Evolutionary conservation across 2,113 vertebrate genomes (phyloP).

Genomic region (Cervus canadensis): DNA sequence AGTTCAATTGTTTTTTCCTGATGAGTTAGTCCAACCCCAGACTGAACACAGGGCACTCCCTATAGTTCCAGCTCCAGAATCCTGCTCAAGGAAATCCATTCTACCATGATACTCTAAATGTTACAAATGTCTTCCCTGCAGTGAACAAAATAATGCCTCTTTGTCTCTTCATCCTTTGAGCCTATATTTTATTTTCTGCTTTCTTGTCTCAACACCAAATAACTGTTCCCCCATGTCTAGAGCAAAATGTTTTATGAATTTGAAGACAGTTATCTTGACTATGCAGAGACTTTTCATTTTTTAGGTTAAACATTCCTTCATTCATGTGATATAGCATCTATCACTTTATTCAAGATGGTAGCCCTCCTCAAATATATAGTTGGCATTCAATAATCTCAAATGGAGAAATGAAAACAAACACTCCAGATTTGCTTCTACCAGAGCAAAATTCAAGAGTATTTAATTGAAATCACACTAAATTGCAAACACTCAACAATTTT

Average conservation of each 20-base stretch:
- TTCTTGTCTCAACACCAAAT: not conserved
- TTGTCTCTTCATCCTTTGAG: not conserved
- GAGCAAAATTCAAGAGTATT: not conserved
- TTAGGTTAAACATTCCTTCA: not conserved
- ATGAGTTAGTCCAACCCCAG: not conserved
- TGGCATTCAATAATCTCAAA: not conserved
- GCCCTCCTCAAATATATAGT: not conserved
- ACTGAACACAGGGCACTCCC: not conserved
- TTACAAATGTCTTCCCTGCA: not conserved
- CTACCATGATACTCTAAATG: not conserved
- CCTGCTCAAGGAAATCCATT: not conserved
- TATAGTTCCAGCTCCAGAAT: not conserved
- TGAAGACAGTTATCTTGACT: not conserved
- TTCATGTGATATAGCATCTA: not conserved
- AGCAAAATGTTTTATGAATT: not conserved
- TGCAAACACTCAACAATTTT: not conserved
- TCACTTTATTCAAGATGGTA: not conserved
- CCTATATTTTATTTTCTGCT: not conserved
- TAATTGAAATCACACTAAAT: not conserved
- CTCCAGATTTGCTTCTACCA: not conserved
- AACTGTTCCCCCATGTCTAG: not conserved
- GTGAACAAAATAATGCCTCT: not conserved
- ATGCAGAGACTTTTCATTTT: not conserved
- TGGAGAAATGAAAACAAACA: not conserved
- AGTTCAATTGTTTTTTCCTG: not conserved